These are phyloP conservation scores for Bombus impatiens DNA, from an alignment of 1,140 invertebrate species.

Conservation along the genomic window DNA sequence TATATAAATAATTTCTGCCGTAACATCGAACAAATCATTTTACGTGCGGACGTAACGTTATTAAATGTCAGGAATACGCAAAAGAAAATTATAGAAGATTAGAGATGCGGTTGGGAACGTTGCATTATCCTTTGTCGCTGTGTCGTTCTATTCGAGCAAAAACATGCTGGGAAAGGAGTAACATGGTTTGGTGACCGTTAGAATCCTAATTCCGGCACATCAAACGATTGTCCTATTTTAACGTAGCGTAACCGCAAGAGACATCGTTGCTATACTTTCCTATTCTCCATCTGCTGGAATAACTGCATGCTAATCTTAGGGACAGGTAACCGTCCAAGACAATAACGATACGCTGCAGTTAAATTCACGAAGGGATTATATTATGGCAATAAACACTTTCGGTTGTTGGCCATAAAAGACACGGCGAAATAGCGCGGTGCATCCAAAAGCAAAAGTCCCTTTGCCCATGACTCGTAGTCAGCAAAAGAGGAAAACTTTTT, in stretches of 20 bases:
- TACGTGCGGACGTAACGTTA: neutral
- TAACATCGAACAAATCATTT: neutral
- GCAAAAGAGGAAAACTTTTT: no score
- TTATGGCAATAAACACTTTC: neutral
- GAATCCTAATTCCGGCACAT: conserved; percentile 49
- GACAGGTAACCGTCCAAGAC: conserved; percentile 21
- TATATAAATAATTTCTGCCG: neutral
- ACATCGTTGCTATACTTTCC: conserved; percentile 59
- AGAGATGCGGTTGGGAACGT: conserved; percentile 23
- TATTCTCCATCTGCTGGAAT: conserved; percentile 63
- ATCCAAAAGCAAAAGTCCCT: neutral
- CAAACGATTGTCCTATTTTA: conserved; percentile 60
- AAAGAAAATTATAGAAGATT: conserved; percentile 28
- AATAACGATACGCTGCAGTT: neutral
- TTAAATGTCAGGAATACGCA: neutral
- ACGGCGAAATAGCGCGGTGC: neutral
- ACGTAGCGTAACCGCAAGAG: conserved; percentile 53
- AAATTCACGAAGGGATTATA: conserved; percentile 13
- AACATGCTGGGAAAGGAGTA: conserved; percentile 38
- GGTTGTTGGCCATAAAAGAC: neutral
- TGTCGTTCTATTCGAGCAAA: neutral
- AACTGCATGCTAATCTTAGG: conserved; percentile 37
- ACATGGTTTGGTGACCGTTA: conserved; percentile 32
- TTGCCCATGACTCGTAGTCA: neutral
- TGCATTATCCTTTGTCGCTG: neutral